Percentiles rank a stretch among this genome's conserved stretches.
Evolutionary conservation across 2,888 invertebrate genomes (phyloP).

Genomic region (Harpagoxenus sublaevis): DNA sequence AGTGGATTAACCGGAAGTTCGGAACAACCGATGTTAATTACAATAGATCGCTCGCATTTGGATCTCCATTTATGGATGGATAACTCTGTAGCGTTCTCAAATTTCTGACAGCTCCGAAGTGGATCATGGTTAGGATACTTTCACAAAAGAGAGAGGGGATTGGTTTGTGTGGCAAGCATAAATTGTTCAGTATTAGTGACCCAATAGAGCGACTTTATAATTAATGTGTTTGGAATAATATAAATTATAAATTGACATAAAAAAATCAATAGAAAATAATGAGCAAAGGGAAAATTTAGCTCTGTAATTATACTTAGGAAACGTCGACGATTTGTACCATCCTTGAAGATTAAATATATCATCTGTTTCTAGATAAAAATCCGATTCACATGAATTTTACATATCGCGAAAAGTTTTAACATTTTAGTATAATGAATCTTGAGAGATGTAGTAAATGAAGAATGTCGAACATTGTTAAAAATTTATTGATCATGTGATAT

Average conservation of each 20-base stretch:
- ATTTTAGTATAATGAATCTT: neutral
- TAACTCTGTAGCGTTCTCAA: constrained; percentile 55
- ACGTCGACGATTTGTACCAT: neutral
- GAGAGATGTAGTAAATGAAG: neutral
- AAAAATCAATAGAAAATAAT: neutral
- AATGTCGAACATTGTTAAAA: neutral
- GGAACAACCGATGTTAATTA: constrained; percentile 40
- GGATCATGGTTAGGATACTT: constrained; percentile 39
- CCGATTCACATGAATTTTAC: neutral
- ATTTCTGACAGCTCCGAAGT: constrained; percentile 40
- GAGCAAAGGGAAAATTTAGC: neutral
- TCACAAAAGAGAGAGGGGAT: constrained; percentile 9
- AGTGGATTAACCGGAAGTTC: constrained; percentile 48
- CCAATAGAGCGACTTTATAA: neutral
- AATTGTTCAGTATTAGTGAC: neutral
- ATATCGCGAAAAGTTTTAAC: no score
- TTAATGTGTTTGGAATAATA: neutral
- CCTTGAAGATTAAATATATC: neutral
- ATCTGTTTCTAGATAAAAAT: neutral
- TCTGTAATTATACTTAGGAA: neutral
- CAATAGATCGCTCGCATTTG: constrained; percentile 53
- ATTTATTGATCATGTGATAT: neutral
- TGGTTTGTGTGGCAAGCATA: neutral
- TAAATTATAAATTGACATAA: neutral
- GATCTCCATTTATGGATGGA: constrained; percentile 46